A percentile compares a stretch with the other conserved stretches of the same genome.
Conservation (phyloP, 1,140 invertebrate genomes). For the Ceratina australensis region DNA sequence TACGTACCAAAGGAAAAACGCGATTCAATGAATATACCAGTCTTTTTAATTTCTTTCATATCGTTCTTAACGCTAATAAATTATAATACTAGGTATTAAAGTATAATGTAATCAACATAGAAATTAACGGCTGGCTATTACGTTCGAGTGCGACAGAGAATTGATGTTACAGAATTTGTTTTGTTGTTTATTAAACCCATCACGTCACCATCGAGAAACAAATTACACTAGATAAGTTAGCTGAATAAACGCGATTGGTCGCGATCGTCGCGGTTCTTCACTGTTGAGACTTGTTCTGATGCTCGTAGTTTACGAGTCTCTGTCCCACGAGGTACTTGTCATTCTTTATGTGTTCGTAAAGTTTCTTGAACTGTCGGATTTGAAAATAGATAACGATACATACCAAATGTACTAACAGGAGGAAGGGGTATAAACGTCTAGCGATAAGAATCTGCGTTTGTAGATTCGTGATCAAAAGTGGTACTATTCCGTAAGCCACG, state of each 20-base stretch:
- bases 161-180: slow-evolving; percentile 66
- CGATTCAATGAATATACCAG: slow-evolving; percentile 62
- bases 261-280: slow-evolving; percentile 74
- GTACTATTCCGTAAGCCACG: slow-evolving; percentile 90
- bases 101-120: slow-evolving; percentile 49
- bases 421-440: slow-evolving; percentile 94
- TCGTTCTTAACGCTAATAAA: slow-evolving; percentile 70
- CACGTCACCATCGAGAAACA: slow-evolving; percentile 30
- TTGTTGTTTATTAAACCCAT: slow-evolving; percentile 58
- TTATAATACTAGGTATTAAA: slow-evolving; percentile 69
- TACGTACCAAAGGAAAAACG: slow-evolving; percentile 32
- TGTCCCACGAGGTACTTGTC: slow-evolving; percentile 99
- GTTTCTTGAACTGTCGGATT: slow-evolving; percentile 93
- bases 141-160: slow-evolving; percentile 59
- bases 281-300: slow-evolving; percentile 82
- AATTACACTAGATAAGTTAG: slow-evolving; percentile 63
- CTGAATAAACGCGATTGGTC: slow-evolving; percentile 65
- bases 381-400: slow-evolving; percentile 88
- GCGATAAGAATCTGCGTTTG: slow-evolving; percentile 89
- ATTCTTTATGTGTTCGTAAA: slow-evolving; percentile 99
- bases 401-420: slow-evolving; percentile 86
- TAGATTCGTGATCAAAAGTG: slow-evolving; percentile 87
- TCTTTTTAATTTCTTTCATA: slow-evolving; percentile 71
- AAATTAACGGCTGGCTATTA: slow-evolving; percentile 56
- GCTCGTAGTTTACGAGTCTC: slow-evolving; percentile 96